Base-by-base conservation (phyloP, 2,888 invertebrate genomes). In the Tenthredo notha region DNA sequence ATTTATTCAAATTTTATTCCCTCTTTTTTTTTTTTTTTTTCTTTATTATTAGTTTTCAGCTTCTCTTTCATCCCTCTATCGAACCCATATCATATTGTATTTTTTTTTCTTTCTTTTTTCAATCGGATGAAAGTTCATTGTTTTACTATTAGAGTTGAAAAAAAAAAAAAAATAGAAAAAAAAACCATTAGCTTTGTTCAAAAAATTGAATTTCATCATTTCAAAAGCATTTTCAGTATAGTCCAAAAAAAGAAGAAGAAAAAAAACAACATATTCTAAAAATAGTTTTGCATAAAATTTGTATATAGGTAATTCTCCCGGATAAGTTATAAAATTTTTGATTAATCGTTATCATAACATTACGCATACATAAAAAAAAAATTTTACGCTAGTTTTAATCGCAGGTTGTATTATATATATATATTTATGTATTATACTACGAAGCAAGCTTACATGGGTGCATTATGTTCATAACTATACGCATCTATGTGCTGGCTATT, bases 401-500 rank as follows among this genome's bases (percentile, higher is more conserved):
- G 58, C 58, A 47, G 47, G 58, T 58, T 21, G 9, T 58, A 21
- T 58, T 1, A 47, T 29, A 25, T 25, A 25, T 12, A 25, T 61
- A 21, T n/a, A 21, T n/a, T 0, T 21, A 58, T 21, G 9, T 58
- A 9, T 58, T 43, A 43, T 47, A 47, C 10, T 61, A 12, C 10
- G 2, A 25, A 40, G 72, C 50, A 40, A 40, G 72, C 50, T n/a
- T 33, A 29, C 29, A 77, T 54, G 18, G 33, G 1, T 54, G 77
- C 29, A 77, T 77, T 77, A 77, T 29, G 77, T 77, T 77, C 50
- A 54, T 54, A 29, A 74, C 43, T 25, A 61, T 25, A 61, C 40
- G 61, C 37, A 80, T 80, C 37, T 80, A 77, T 77, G 18, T 10
- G 37, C 77, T 82, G 43, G 84, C 84, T 77, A 78, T 84, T 84